These are phyloP conservation scores for Heteronetta atricapilla DNA, from an alignment of 2,113 vertebrate genomes.

Conservation along the genomic window DNA sequence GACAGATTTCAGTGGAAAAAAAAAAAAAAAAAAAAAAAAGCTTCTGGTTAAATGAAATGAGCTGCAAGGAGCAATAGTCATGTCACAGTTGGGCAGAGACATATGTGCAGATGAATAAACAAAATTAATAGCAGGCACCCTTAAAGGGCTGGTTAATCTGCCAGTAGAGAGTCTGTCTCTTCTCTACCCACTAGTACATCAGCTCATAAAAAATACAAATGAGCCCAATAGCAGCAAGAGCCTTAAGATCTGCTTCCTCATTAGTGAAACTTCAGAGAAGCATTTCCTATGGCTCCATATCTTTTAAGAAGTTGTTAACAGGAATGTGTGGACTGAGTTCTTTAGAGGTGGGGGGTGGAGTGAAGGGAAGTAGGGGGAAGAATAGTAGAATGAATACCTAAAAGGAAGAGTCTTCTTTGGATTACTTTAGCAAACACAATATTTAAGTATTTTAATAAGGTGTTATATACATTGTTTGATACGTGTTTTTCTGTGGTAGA, in stretches of 20 bases:
- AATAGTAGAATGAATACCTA: neutral
- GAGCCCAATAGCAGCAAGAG: conserved; percentile 67
- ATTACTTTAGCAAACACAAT: neutral
- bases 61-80: conserved; percentile 35
- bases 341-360: neutral
- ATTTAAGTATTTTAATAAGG: neutral
- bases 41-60: conserved; percentile 42
- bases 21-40: neutral
- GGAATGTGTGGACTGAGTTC: neutral
- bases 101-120: conserved; percentile 65
- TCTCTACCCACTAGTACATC: conserved; percentile 62
- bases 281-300: conserved; percentile 47
- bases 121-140: conserved; percentile 65
- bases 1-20: conserved; percentile 7
- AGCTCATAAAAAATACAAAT: conserved; percentile 75
- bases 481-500: neutral
- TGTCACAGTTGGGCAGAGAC: conserved; percentile 57
- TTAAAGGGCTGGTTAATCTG: conserved; percentile 69
- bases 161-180: conserved; percentile 70
- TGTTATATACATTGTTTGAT: neutral
- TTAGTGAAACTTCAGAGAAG: conserved; percentile 64
- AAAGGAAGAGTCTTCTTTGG: neutral
- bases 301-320: conserved; percentile 26
- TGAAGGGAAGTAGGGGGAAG: no score
- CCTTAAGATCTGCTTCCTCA: conserved; percentile 66